A percentile compares a stretch with the other conserved stretches of the same genome.
Evolutionary conservation across 1,140 invertebrate genomes (phyloP).

Genomic region (Campoletis sonorensis): DNA sequence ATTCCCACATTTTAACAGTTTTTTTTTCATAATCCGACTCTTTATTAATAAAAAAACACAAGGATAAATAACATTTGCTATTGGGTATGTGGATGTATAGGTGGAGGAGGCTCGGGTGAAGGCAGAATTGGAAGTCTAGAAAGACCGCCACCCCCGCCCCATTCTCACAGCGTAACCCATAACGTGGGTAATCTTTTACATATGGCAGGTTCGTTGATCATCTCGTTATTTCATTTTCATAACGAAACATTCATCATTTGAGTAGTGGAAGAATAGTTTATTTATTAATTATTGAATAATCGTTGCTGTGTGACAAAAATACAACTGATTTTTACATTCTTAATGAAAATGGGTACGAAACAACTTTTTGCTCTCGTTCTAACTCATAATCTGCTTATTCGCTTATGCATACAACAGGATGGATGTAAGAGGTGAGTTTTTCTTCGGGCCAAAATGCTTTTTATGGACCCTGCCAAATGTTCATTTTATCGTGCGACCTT

Average conservation of each 20-base stretch:
- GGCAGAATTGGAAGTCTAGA: constrained; percentile 80
- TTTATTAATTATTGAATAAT: too few relatives aligned
- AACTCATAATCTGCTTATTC: constrained; percentile 56
- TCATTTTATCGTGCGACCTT: background rate
- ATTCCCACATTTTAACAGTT: background rate
- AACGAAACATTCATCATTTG: background rate
- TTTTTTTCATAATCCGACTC: too few relatives aligned
- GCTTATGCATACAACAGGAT: constrained; percentile 65
- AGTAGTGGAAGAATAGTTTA: too few relatives aligned
- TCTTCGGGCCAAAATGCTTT: constrained; percentile 49
- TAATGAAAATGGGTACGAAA: too few relatives aligned
- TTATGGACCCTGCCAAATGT: background rate
- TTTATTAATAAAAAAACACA: too few relatives aligned
- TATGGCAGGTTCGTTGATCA: constrained; percentile 83
- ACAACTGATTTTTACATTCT: too few relatives aligned
- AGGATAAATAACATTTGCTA: too few relatives aligned
- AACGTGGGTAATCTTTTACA: constrained; percentile 89
- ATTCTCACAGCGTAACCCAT: constrained; percentile 80
- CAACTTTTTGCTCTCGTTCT: background rate
- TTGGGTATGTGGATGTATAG: constrained; percentile 46
- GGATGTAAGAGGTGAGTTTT: constrained; percentile 72
- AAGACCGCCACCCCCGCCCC: constrained; percentile 82
- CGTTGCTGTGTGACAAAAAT: too few relatives aligned
- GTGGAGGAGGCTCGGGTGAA: constrained; percentile 75
- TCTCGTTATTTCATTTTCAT: constrained; percentile 28